phyloP scores from a whole-genome alignment of 2,113 vertebrate species.

The Hypomesus transpacificus region DNA sequence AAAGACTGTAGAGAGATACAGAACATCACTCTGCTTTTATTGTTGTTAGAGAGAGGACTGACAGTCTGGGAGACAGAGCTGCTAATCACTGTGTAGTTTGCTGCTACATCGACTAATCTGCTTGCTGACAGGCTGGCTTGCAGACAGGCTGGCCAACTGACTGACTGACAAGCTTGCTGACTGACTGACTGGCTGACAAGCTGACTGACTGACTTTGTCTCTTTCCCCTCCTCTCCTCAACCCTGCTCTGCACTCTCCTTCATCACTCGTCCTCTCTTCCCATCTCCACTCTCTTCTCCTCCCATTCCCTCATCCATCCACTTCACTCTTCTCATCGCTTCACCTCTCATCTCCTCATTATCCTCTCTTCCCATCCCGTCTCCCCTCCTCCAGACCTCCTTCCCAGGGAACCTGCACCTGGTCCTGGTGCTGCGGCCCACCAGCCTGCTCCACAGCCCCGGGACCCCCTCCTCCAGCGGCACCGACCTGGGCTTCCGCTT shows the following conservation, averaged over 20 bases:
- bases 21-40: too few species aligned
- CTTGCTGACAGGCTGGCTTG: too few species aligned
- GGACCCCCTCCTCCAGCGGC: slow-evolving; percentile 65
- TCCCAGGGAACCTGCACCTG: slow-evolving; percentile 91
- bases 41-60: not conserved
- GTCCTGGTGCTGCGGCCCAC: slow-evolving; percentile 89
- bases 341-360: not conserved
- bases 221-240: not conserved
- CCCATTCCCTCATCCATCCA: not conserved
- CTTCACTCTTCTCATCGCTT: not conserved
- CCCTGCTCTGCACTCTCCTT: not conserved
- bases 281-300: not conserved
- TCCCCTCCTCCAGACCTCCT: slow-evolving; percentile 77
- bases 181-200: slow-evolving; percentile 21
- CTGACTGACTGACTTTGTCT: not conserved
- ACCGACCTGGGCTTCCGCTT: slow-evolving; percentile 95
- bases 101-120: too few species aligned
- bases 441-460: slow-evolving; percentile 69
- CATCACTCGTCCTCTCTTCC: not conserved
- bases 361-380: not conserved
- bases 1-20: too few species aligned
- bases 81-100: not conserved
- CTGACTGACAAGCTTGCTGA: slow-evolving; percentile 1
- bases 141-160: too few species aligned
- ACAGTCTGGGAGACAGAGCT: not conserved